These are phyloP conservation scores for Ranitomeya imitator DNA, from an alignment of 2,113 vertebrate genomes.

Conservation along the genomic window DNA sequence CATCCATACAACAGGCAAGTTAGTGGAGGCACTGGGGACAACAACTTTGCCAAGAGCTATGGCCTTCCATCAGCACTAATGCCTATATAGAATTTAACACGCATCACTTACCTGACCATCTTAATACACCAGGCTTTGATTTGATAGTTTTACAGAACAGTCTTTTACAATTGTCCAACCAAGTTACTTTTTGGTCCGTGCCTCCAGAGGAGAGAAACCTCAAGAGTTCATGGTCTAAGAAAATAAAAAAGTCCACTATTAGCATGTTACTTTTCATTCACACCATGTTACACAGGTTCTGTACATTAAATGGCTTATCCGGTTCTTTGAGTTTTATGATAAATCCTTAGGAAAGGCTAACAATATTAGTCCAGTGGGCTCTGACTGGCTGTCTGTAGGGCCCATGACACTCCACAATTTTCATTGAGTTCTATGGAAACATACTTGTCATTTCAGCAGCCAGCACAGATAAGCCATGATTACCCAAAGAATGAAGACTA, in stretches of 20 bases:
- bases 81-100: neutral
- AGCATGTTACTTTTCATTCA: neutral
- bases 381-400: no score
- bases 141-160: slow-evolving; percentile 80
- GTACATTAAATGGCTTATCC: no score
- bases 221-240: slow-evolving; percentile 79
- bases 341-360: no score
- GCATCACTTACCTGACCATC: slow-evolving; percentile 76
- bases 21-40: neutral
- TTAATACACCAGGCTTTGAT: slow-evolving; percentile 70
- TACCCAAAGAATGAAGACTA: neutral
- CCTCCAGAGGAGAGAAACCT: slow-evolving; percentile 73
- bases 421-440: neutral
- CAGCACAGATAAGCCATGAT: neutral
- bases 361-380: no score
- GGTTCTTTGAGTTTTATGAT: no score
- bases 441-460: neutral
- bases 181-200: slow-evolving; percentile 69
- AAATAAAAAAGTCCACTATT: slow-evolving; percentile 27
- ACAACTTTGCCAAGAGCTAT: neutral
- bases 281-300: no score
- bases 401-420: neutral
- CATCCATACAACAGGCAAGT: neutral
- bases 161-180: slow-evolving; percentile 78
- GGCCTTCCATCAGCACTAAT: neutral